Conservation (phyloP, 2,113 vertebrate genomes). For the Alces alces region DNA sequence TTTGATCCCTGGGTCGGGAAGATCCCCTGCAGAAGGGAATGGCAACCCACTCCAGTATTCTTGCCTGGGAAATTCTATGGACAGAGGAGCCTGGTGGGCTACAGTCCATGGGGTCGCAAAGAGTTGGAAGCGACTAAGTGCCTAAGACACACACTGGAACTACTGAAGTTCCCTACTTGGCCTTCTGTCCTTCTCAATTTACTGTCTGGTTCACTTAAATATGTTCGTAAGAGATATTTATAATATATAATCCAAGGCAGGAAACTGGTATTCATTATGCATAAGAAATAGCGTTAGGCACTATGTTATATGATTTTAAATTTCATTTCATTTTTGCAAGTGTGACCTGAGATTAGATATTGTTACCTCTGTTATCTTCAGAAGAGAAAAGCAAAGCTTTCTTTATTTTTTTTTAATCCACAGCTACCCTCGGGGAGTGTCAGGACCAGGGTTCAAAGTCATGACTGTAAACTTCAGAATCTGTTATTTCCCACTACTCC, state of each 20-base stretch:
- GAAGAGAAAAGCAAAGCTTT: not conserved
- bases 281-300: not conserved
- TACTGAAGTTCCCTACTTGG: not conserved
- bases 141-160: not conserved
- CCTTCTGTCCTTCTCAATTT: not conserved
- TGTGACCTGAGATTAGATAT: not conserved
- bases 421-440: not conserved
- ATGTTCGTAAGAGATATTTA: not conserved
- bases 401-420: not conserved
- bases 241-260: not conserved
- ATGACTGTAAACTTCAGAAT: not conserved
- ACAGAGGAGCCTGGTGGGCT: not conserved
- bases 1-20: not conserved
- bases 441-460: not conserved
- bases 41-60: not conserved
- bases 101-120: not conserved
- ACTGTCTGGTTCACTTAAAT: not conserved
- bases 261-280: not conserved
- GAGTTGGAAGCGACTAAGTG: not conserved
- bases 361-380: not conserved
- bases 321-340: not conserved
- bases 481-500: not conserved
- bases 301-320: not conserved
- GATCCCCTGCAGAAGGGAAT: not conserved
- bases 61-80: not conserved